Conservation (phyloP, 1,140 invertebrate species). For the Probaryconus sp. region DNA sequence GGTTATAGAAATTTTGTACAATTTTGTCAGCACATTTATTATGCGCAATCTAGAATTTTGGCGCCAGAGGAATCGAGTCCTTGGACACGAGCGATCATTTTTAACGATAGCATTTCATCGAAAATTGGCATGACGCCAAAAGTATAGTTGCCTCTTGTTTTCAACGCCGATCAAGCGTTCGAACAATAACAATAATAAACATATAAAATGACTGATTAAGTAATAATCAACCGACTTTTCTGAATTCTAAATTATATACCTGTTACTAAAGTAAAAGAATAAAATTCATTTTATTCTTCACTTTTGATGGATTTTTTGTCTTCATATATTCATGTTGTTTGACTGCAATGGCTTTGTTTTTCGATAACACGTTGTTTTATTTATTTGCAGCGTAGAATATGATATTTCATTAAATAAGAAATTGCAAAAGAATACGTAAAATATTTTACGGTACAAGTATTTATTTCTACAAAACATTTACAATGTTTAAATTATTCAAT, state of each 20-base stretch:
- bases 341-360: too few relatives aligned
- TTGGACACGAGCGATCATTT: conserved; percentile 48
- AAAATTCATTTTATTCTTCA: too few relatives aligned
- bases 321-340: too few relatives aligned
- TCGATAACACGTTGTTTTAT: too few relatives aligned
- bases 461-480: too few relatives aligned
- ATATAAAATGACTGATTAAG: conserved; percentile 24
- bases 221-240: conserved; percentile 3
- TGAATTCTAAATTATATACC: conserved; percentile 18
- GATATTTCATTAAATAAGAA: too few relatives aligned
- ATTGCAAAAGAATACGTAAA: too few relatives aligned
- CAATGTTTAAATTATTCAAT: too few relatives aligned
- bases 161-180: conserved; percentile 17
- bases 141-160: conserved; percentile 19
- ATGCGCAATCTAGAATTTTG: conserved; percentile 42
- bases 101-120: conserved; percentile 40
- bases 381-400: too few relatives aligned
- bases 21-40: conserved; percentile 46
- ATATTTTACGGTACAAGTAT: too few relatives aligned
- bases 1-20: conserved; percentile 15
- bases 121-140: conserved; percentile 23
- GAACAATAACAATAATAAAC: conserved; percentile 24
- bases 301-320: too few relatives aligned
- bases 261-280: too few relatives aligned
- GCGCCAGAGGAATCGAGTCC: conserved; percentile 40